Evolutionary conservation across 1,140 invertebrate species (phyloP), one percentile per base, ranked within the genome.

Genomic region (Drosophila tani): DNA sequence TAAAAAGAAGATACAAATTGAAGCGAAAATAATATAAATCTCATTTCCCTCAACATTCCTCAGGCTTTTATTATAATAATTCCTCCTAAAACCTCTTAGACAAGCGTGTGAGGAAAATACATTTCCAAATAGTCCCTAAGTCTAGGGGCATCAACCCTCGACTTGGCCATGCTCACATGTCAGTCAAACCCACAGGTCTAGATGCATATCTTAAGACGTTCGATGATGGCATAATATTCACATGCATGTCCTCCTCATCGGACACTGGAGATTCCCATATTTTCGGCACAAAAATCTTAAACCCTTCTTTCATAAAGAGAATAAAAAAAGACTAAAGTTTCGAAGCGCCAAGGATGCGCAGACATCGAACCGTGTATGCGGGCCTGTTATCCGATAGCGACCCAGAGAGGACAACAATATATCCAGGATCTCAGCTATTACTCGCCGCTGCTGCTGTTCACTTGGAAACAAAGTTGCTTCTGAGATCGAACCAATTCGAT

Each of bases 401-500:
- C 19, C 17, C 51, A 21, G 14, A 35, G 47, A 58, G 27, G 43
- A 65, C 45, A 49, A 50, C 60, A 50, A 59, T 38, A 49, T 45
- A 59, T 46, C 47, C 79, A 73, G 80, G 64, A 79, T 65, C 78
- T 71, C 43, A 35, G 43, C 69, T 41, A 60, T 59, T 64, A 7
- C 29, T 29, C 29, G 29, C 29, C 29, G 29, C 29, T 8, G 46
- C 60, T 15, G 70, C 75, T 81, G 81, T 47, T 85, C 78, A 79
- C 67, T 82, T 90, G 70, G 86, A 76, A 76, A 90, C 85, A 90
- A 75, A 90, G 86, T 90, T 90, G 70, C 86, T 27, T 74, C 50
- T 29, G 40, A 91, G 85, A 90, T 90, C 85, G 85, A 90, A 85
- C 85, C 74, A 73, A 82, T 90, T 90, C 81, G 85, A 90, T 90